Evolutionary conservation across 2,888 invertebrate species (phyloP), one percentile per base, ranked within the genome.

Genomic region (Nemotelus pantherinus): DNA sequence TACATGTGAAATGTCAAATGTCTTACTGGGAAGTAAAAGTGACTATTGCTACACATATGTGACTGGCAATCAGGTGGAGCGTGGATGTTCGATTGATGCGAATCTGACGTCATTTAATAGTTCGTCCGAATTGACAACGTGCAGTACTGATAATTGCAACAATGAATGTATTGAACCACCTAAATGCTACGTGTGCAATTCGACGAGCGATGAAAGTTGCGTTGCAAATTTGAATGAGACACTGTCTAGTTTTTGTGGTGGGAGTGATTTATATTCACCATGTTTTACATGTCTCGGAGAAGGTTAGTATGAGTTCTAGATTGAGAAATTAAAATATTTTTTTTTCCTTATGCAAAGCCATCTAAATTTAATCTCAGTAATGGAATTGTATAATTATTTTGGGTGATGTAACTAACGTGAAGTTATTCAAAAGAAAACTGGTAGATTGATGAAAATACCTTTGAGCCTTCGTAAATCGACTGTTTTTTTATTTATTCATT

Each of bases 151-250:
- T n/a, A 45, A 2, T 44, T 67, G 67, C 67, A 67, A 67, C 25
- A 67, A 45, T 5, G 67, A 45, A 45, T 67, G 67, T 47, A 47
- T 47, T 41, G 45, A 44, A 45, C 45, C 44, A 67, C 10, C 41
- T 10, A 43, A 5, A n/a, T 71, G 70, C 43, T 55, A 45, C n/a
- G 55, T 41, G 6, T 71, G 70, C 43, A 55, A 53, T 55, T 71
- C 70, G 44, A 44, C 41, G 25, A 79, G 82, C 53, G 81, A 81
- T 1, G 48, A 58, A 2, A 80, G 81, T 25, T 85, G 70, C 57
- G 7, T 41, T 3, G 41, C 2, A 3, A 55, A 55, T 41, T 3
- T 55, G 0, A 71, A 41, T 44, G 55, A 44, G 44, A n/a, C 41
- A 43, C 25, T 41, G 3, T 25, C 44, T 2, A 6, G n/a, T 4